phyloP scores from a whole-genome alignment of 2,797 vertebrate genomes.

The Falco berigora region DNA sequence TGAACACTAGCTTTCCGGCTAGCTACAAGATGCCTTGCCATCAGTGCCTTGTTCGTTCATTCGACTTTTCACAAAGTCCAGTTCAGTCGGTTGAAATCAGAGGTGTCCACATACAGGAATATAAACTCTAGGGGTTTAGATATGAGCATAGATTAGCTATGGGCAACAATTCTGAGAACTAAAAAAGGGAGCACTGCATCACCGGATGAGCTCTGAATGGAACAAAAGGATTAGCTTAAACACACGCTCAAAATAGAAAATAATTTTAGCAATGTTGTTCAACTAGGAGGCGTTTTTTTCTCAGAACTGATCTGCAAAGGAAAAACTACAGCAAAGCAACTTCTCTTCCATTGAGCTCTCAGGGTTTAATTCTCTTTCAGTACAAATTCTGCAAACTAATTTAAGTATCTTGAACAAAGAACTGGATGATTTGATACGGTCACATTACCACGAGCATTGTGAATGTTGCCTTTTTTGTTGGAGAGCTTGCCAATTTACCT shows the following conservation, averaged over 20 bases:
- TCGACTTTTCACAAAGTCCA: not conserved
- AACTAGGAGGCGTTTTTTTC: not conserved
- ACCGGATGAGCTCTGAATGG: conserved; percentile 52
- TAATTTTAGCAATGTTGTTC: conserved; percentile 57
- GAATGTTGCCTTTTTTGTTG: not conserved
- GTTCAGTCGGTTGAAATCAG: not conserved
- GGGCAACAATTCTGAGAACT: conserved; percentile 52
- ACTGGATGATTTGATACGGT: not conserved
- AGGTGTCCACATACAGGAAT: not conserved
- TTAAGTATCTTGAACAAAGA: conserved; percentile 16
- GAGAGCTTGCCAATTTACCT: not conserved
- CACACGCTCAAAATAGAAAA: conserved; percentile 58
- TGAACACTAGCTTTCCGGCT: not conserved
- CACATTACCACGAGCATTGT: not conserved
- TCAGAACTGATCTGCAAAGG: conserved; percentile 11
- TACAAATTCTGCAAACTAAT: conserved; percentile 6
- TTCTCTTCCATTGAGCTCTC: conserved; percentile 4
- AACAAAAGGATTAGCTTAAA: conserved; percentile 63
- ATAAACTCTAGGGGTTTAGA: not conserved
- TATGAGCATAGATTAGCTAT: not conserved
- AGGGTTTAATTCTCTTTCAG: not conserved
- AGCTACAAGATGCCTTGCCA: not conserved
- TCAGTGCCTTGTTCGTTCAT: not conserved
- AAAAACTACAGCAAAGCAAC: conserved; percentile 34
- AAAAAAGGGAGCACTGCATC: conserved; percentile 53